These are phyloP conservation scores for Orius insidiosus DNA, from an alignment of 1,140 invertebrate genomes.

Conservation along the genomic window DNA sequence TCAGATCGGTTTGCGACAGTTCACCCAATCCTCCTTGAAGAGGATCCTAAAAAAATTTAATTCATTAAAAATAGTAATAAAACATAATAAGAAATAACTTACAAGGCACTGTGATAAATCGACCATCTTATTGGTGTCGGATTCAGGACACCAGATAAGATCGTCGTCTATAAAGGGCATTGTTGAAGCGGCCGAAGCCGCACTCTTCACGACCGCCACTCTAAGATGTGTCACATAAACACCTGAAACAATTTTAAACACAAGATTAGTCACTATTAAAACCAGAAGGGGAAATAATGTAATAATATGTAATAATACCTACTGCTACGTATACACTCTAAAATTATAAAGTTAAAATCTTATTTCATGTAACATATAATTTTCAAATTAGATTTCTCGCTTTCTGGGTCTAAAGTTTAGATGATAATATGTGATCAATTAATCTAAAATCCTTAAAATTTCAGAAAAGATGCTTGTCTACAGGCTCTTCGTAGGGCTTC, in stretches of 20 bases:
- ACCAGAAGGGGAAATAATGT: no score
- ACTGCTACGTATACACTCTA: no score
- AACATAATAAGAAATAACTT: slow-evolving; percentile 22
- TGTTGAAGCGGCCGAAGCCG: slow-evolving; percentile 33
- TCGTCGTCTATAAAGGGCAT: slow-evolving; percentile 93
- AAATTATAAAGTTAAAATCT: no score
- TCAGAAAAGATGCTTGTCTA: no score
- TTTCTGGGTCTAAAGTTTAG: no score
- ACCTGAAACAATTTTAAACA: slow-evolving; percentile 25
- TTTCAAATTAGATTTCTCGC: no score
- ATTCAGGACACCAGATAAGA: slow-evolving; percentile 58
- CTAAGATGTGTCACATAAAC: slow-evolving; percentile 8
- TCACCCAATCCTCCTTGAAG: slow-evolving; percentile 31
- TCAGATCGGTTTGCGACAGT: slow-evolving; percentile 45
- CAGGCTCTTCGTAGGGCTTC: no score
- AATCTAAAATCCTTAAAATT: no score
- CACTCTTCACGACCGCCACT: slow-evolving; percentile 30
- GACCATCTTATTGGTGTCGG: slow-evolving; percentile 75
- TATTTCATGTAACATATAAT: no score
- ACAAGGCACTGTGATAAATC: slow-evolving; percentile 75
- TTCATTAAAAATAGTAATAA: slow-evolving; percentile 25
- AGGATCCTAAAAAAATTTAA: slow-evolving; percentile 3
- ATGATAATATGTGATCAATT: no score
- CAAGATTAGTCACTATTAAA: background rate
- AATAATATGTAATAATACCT: no score